These are phyloP conservation scores for Ceratina australensis DNA, from an alignment of 1,140 invertebrate genomes.

Conservation along the genomic window DNA sequence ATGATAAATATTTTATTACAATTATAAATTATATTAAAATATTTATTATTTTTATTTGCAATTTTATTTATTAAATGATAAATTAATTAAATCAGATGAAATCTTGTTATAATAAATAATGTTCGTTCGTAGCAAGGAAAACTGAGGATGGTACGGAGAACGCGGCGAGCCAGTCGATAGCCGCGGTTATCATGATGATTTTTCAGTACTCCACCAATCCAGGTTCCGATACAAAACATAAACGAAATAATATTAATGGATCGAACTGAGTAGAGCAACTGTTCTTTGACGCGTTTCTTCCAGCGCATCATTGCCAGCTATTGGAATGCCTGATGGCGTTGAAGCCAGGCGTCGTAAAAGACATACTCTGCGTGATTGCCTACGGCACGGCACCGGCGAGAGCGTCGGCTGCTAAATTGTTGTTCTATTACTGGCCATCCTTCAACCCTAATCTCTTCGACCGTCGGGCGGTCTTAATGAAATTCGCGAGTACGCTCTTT, in stretches of 20 bases:
- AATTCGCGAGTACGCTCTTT: conserved; percentile 88
- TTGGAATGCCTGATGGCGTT: conserved; percentile 96
- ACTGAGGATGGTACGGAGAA: conserved; percentile 87
- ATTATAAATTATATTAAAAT: too few species aligned
- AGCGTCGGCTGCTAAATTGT: conserved; percentile 95
- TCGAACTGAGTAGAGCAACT: not conserved
- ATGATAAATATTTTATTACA: too few species aligned
- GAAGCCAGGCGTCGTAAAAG: conserved; percentile 93
- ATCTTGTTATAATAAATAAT: too few species aligned
- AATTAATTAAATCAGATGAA: too few species aligned
- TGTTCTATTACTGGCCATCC: conserved; percentile 99
- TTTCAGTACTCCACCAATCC: conserved; percentile 97
- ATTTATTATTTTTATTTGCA: too few species aligned
- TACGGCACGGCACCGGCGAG: conserved; percentile 96
- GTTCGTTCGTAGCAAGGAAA: conserved; percentile 80
- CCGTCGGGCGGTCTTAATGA: conserved; percentile 91
- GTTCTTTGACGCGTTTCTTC: not conserved
- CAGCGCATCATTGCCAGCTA: conserved; percentile 96
- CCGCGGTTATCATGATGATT: conserved; percentile 98
- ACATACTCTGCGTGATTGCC: conserved; percentile 97
- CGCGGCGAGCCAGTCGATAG: conserved; percentile 94
- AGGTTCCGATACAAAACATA: conserved; percentile 79
- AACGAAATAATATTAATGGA: not conserved
- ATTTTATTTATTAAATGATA: too few species aligned
- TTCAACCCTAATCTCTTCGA: conserved; percentile 97